Base-by-base conservation (phyloP, 2,888 invertebrate species). In the Melolontha melolontha region DNA sequence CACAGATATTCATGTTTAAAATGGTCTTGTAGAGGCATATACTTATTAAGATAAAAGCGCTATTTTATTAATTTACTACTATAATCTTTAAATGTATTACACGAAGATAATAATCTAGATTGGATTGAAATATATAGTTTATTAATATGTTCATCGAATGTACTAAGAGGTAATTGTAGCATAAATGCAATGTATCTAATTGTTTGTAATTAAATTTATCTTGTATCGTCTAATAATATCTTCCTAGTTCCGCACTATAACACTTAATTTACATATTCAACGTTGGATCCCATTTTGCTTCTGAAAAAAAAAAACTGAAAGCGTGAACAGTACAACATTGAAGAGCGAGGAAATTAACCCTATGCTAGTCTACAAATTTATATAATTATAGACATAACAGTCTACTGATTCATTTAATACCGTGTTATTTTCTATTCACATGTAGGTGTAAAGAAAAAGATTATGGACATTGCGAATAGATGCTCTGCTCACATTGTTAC, bases 351-450 rank as follows among this genome's bases (percentile, higher is more conserved):
- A 62, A 62, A 62, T 62, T 62, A 62, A 62, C 59, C 59, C 59
- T 49, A 17, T 62, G 47, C 34, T 47, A 39, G 59, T 39, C 29
- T 34, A 62, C 47, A 62, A 47, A 62, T 62, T 47, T 39, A 47
- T 62, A 47, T 62, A 62, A 62, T 62, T 62, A 62, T 47, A 62
- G 59, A 47, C 47, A 62, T 47, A 62, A 47, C 59, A 62, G 47
- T 62, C 59, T 47, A 47, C 59, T 47, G 59, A 49, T 39, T 62
- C 17, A 34, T 17, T 62, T 62, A 62, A 62, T 62, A 62, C 47
- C 34, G 59, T 62, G 59, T 62, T 62, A 62, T 62, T 62, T 62
- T 47, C 34, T 27, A 62, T 62, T 47, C 49, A 62, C 27, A 62
- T 62, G 59, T 62, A 62, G 59, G 47, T 62, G 59, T 62, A 49